These are phyloP conservation scores for Dasyurus viverrinus DNA, from an alignment of 2,113 vertebrate genomes.

Conservation along the genomic window DNA sequence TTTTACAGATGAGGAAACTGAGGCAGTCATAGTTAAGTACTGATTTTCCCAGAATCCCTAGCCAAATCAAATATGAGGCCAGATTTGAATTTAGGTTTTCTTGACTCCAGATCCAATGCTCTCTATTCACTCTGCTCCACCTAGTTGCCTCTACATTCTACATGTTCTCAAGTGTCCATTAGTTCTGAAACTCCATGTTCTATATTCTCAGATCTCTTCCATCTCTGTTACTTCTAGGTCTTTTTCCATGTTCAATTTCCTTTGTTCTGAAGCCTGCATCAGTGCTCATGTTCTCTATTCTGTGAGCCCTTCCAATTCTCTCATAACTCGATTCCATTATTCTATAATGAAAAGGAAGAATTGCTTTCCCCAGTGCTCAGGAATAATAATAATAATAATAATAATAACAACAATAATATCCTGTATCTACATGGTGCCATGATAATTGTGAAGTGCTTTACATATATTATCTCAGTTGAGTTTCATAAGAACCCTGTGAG, in stretches of 20 bases:
- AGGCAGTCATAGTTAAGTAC: background rate
- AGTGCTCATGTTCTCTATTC: background rate
- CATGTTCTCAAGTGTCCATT: background rate
- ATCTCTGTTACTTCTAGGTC: background rate
- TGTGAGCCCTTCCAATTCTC: background rate
- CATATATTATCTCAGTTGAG: background rate
- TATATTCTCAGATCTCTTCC: background rate
- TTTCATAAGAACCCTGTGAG: too few species aligned
- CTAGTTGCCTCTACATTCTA: background rate
- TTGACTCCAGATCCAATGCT: background rate
- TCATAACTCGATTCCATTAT: background rate
- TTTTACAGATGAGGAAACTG: background rate
- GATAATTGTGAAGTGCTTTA: background rate
- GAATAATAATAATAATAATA: background rate
- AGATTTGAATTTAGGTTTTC: background rate
- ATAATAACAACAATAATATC: background rate
- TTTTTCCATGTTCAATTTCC: background rate
- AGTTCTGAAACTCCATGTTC: background rate
- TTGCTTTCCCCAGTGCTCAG: background rate
- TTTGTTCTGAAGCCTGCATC: background rate
- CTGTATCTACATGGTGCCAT: background rate
- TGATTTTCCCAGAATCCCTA: background rate
- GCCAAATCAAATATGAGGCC: background rate
- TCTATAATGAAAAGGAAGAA: background rate
- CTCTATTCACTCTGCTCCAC: background rate